Evolutionary conservation across 2,113 vertebrate genomes (phyloP).

Genomic region (Setophaga coronata): DNA sequence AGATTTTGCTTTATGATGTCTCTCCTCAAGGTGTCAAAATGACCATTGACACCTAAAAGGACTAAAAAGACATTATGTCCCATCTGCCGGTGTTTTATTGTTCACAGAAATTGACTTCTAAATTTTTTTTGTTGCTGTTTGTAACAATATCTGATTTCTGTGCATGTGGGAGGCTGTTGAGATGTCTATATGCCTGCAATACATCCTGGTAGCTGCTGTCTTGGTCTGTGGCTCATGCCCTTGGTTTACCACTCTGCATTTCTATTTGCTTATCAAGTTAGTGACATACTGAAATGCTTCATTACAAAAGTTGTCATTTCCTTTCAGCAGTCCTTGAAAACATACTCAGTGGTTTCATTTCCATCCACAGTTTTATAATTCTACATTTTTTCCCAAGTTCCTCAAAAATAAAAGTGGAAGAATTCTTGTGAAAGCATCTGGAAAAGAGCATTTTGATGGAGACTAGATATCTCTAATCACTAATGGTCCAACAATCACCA

Average conservation of each 20-base stretch:
- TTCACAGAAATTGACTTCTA: neutral
- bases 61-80: neutral
- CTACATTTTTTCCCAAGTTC: neutral
- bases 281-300: neutral
- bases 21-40: neutral
- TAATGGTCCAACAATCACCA: neutral
- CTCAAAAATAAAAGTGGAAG: neutral
- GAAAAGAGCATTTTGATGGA: neutral
- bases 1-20: neutral
- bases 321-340: neutral
- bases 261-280: neutral
- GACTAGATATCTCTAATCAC: neutral
- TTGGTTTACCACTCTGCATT: neutral
- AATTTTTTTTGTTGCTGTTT: neutral
- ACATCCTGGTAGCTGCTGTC: neutral
- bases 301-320: neutral
- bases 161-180: neutral
- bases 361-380: neutral
- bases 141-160: neutral
- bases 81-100: neutral
- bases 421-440: neutral
- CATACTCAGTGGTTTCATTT: neutral
- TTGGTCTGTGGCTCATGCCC: neutral
- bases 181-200: neutral
- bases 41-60: neutral